Percentiles rank a stretch among this genome's conserved stretches.
Evolutionary conservation across 2,113 vertebrate species (phyloP).

Genomic region (Callithrix jacchus): DNA sequence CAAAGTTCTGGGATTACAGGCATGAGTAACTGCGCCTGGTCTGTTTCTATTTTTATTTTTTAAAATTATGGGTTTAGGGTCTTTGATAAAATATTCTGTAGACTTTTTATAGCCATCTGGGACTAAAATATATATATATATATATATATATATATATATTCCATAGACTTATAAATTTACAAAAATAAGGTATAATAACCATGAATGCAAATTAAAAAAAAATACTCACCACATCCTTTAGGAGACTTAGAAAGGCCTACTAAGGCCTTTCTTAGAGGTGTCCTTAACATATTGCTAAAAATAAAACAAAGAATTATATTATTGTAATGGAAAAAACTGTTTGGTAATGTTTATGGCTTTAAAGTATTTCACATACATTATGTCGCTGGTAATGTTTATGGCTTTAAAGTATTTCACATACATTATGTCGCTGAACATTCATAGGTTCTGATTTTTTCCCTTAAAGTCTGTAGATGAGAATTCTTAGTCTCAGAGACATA

Average conservation of each 20-base stretch:
- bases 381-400: background rate
- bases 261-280: slow-evolving; percentile 86
- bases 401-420: background rate
- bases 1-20: too few species aligned
- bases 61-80: background rate
- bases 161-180: background rate
- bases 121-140: background rate
- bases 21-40: too few species aligned
- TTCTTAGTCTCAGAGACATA: background rate
- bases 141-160: background rate
- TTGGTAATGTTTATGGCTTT: background rate
- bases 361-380: background rate
- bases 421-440: background rate
- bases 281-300: slow-evolving; percentile 90
- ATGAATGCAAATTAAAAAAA: background rate
- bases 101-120: background rate
- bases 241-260: slow-evolving; percentile 81
- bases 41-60: slow-evolving; percentile 33
- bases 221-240: slow-evolving; percentile 86
- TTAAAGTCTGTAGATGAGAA: slow-evolving; percentile 1
- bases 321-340: background rate
- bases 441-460: background rate
- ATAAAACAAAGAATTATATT: slow-evolving; percentile 60
- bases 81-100: background rate
- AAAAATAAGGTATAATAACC: background rate